These are phyloP conservation scores for Leucophenga varia DNA, from an alignment of 1,140 invertebrate genomes.

Conservation along the genomic window DNA sequence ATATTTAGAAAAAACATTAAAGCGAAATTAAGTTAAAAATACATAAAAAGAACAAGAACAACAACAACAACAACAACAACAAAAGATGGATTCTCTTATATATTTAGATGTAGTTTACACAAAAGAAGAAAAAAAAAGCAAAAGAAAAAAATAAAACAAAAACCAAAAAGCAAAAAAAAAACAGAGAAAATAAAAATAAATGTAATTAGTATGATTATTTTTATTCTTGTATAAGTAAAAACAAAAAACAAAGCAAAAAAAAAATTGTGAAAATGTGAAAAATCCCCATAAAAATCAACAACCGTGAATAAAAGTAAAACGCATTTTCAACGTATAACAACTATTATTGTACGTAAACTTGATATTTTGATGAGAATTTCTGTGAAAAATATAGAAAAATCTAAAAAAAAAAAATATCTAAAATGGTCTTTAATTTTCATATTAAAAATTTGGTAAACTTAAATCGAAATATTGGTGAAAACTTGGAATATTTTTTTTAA, in stretches of 20 bases:
- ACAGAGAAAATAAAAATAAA: conserved; percentile 20
- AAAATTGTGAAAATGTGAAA: conserved; percentile 6
- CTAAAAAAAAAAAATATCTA: conserved; percentile 30
- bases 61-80: no score
- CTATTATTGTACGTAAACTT: conserved; percentile 52
- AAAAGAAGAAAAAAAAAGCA: conserved; percentile 23
- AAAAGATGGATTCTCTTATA: conserved; percentile 26
- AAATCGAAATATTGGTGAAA: no score
- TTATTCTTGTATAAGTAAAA: conserved; percentile 49
- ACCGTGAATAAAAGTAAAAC: conserved; percentile 26
- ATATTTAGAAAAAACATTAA: conserved; percentile 23
- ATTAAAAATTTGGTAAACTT: no score
- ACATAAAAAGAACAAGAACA: no score
- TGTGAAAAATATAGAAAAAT: conserved; percentile 43
- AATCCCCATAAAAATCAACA: neutral
- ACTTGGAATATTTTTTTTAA: no score
- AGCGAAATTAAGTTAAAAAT: no score
- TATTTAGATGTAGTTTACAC: conserved; percentile 43
- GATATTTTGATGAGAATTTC: conserved; percentile 53
- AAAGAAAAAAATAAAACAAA: conserved; percentile 15
- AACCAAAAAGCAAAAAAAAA: conserved; percentile 7
- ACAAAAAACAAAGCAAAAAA: neutral
- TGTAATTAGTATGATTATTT: conserved; percentile 42
- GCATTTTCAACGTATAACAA: conserved; percentile 50
- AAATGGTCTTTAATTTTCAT: no score